Evolutionary conservation across 2,797 vertebrate genomes (phyloP).

Genomic region (Labeo calbasu): DNA sequence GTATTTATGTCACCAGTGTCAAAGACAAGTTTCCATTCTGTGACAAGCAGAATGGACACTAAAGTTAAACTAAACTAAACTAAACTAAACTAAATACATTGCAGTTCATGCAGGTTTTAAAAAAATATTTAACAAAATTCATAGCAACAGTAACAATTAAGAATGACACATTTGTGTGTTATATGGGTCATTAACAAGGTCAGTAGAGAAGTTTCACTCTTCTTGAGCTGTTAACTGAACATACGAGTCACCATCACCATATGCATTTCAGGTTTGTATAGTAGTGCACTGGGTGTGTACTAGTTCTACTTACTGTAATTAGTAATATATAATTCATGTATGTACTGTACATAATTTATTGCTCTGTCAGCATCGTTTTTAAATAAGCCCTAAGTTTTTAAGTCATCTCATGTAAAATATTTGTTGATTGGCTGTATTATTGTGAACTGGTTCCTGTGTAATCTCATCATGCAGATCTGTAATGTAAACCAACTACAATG

Average conservation of each 20-base stretch:
- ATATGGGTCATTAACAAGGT: not conserved
- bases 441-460: too few species aligned
- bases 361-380: not conserved
- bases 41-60: too few species aligned
- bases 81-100: too few species aligned
- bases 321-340: not conserved
- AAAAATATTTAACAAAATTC: too few species aligned
- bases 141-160: too few species aligned
- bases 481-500: not conserved
- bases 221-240: not conserved
- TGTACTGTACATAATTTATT: not conserved
- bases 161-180: not conserved
- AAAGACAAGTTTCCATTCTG: too few species aligned
- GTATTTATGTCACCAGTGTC: too few species aligned
- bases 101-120: too few species aligned
- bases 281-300: not conserved
- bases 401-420: not conserved
- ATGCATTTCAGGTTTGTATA: not conserved
- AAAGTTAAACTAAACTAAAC: too few species aligned
- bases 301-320: not conserved
- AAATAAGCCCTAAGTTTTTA: not conserved
- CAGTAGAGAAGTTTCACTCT: not conserved
- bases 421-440: too few species aligned
- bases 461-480: not conserved
- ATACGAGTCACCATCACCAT: not conserved